Conservation (phyloP, 2,888 invertebrate species). For the Abrostola tripartita region DNA sequence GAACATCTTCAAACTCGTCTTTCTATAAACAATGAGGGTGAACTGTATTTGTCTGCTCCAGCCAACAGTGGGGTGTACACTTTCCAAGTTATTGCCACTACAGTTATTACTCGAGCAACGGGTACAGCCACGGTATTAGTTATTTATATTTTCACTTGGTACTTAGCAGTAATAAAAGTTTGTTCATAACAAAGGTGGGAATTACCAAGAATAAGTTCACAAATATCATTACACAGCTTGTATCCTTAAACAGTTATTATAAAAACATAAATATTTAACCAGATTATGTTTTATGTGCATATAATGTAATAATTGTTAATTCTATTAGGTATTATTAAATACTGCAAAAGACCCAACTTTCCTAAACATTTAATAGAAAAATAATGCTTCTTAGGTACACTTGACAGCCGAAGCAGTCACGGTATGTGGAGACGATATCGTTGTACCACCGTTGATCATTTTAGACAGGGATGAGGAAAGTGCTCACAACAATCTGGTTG, state of each 20-base stretch:
- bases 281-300: no score
- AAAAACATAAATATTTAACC: no score
- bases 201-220: no score
- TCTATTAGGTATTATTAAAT: no score
- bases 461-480: conserved; percentile 80
- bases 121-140: conserved; percentile 71
- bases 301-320: no score
- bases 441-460: conserved; percentile 75
- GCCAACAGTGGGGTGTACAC: conserved; percentile 70
- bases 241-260: no score
- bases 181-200: no score
- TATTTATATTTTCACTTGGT: background rate
- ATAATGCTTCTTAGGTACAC: conserved; percentile 66
- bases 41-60: conserved; percentile 73
- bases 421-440: conserved; percentile 65
- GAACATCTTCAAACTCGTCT: conserved; percentile 73
- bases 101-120: conserved; percentile 64
- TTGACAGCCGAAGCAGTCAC: conserved; percentile 69
- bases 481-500: conserved; percentile 71
- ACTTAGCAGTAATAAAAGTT: no score
- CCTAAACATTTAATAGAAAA: background rate
- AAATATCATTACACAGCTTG: no score
- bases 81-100: conserved; percentile 75
- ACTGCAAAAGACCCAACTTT: background rate
- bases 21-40: conserved; percentile 72